phyloP scores from a whole-genome alignment of 2,113 vertebrate species.

The Leucoraja erinaceus region DNA sequence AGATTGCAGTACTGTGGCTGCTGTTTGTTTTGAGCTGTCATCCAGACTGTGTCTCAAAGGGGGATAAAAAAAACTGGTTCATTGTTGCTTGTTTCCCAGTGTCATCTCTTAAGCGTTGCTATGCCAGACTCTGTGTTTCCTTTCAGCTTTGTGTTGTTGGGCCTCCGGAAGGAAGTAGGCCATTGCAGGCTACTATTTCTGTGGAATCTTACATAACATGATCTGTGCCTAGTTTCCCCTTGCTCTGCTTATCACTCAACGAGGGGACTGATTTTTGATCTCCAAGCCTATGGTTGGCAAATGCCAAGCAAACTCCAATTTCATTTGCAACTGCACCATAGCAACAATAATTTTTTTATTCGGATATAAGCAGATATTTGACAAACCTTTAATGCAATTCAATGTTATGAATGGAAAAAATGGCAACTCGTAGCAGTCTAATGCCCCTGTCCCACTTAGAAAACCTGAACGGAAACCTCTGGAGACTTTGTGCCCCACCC shows the following conservation, averaged over 20 bases:
- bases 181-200: constrained; percentile 65
- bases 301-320: constrained; percentile 63
- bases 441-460: no score
- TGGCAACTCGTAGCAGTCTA: not conserved
- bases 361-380: constrained; percentile 50
- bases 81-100: constrained; percentile 62
- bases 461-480: no score
- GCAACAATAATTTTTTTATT: constrained; percentile 56
- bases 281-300: constrained; percentile 61
- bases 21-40: constrained; percentile 59
- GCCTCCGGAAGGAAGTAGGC: constrained; percentile 74
- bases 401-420: constrained; percentile 45
- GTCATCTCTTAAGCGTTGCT: constrained; percentile 70
- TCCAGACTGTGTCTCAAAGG: constrained; percentile 63
- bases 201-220: constrained; percentile 72
- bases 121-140: constrained; percentile 62
- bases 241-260: constrained; percentile 67
- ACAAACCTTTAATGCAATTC: constrained; percentile 48
- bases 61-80: constrained; percentile 69
- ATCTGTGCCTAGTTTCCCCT: constrained; percentile 70
- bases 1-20: constrained; percentile 49
- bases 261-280: constrained; percentile 81
- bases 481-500: no score
- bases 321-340: constrained; percentile 49
- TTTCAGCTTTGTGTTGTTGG: constrained; percentile 65